Conservation (phyloP, 2,888 invertebrate genomes). For the Dynastes maya region DNA sequence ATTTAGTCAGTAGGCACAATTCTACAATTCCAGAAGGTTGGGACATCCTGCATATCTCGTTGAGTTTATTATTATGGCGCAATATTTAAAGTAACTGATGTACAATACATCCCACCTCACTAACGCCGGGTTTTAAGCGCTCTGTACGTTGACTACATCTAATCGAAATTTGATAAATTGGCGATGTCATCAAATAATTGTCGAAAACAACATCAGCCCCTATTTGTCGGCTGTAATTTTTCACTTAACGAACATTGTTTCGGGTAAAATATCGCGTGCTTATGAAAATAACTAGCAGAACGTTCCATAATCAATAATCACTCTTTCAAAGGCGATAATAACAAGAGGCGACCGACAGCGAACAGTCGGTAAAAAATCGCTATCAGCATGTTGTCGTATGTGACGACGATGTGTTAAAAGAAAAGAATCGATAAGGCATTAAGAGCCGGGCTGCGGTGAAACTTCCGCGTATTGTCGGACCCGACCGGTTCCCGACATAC, state of each 20-base stretch:
- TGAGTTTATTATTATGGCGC: no score
- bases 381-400: slow-evolving; percentile 4
- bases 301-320: neutral
- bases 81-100: no score
- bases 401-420: slow-evolving; percentile 9
- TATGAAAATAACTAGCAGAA: slow-evolving; percentile 12
- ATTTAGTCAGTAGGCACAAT: no score
- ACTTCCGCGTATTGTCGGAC: slow-evolving; percentile 2
- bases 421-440: slow-evolving; percentile 36
- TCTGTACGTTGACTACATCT: no score
- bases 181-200: no score
- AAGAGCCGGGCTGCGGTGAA: neutral
- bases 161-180: no score
- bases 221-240: neutral
- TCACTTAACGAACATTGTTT: slow-evolving; percentile 22
- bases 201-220: no score
- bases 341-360: neutral
- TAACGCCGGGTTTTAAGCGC: no score
- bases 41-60: no score
- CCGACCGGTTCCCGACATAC: neutral
- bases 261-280: slow-evolving; percentile 19
- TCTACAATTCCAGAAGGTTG: no score
- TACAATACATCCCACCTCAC: no score
- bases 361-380: slow-evolving; percentile 8
- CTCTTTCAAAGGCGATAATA: slow-evolving; percentile 12